Conservation (phyloP, 2,888 invertebrate species). For the Byasa hedistus region DNA sequence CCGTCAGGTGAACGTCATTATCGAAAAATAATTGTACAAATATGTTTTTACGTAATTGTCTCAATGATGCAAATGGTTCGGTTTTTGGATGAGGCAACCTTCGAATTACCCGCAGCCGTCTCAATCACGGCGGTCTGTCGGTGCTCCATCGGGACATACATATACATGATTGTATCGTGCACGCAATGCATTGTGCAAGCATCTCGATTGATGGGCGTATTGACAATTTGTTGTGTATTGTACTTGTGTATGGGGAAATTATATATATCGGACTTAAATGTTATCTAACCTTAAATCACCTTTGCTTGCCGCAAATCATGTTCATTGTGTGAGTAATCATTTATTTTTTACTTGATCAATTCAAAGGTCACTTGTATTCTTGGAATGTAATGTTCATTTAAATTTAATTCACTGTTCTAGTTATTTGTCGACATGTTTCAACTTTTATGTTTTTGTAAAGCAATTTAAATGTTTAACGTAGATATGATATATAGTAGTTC, state of each 20-base stretch:
- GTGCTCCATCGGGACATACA: slow-evolving; percentile 13
- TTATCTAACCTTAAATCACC: slow-evolving; percentile 17
- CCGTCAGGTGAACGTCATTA: no score
- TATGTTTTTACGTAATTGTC: background rate
- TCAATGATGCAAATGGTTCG: slow-evolving; percentile 9
- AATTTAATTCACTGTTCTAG: no score
- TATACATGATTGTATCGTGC: slow-evolving; percentile 20
- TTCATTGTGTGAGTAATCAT: background rate
- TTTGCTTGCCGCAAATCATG: slow-evolving; percentile 1
- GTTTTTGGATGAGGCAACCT: slow-evolving; percentile 21
- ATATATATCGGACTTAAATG: slow-evolving; percentile 1
- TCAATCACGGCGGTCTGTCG: slow-evolving; percentile 1
- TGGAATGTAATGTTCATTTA: no score
- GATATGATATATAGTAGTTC: background rate
- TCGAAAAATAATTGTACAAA: background rate
- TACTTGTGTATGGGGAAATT: slow-evolving; percentile 15
- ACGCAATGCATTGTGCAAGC: slow-evolving; percentile 27
- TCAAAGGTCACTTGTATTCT: no score
- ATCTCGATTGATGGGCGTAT: slow-evolving; percentile 22
- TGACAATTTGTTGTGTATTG: slow-evolving; percentile 28
- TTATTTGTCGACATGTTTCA: no score
- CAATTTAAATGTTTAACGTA: background rate
- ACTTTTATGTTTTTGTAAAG: background rate
- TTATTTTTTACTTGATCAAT: no score
- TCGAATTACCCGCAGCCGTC: slow-evolving; percentile 6